These are phyloP conservation scores for Gambusia affinis DNA, from an alignment of 2,113 vertebrate species.

Conservation along the genomic window DNA sequence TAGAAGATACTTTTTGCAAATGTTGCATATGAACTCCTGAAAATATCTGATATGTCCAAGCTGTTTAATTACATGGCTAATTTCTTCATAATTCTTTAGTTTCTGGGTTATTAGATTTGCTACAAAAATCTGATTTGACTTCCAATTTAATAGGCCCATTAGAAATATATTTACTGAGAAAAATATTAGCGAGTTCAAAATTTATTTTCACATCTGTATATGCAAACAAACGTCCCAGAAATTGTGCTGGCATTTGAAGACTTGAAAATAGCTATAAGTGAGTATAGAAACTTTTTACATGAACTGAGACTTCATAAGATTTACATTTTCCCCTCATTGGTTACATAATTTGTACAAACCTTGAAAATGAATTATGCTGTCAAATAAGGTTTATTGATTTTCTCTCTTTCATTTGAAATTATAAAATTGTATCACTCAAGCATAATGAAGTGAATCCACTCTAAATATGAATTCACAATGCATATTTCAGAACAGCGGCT, in stretches of 20 bases:
- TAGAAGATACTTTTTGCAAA: too few relatives aligned
- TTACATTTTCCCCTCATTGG: constrained; percentile 72
- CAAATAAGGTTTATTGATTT: constrained; percentile 67
- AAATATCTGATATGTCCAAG: too few relatives aligned
- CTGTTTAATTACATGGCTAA: too few relatives aligned
- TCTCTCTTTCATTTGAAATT: constrained; percentile 44
- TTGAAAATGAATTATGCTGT: constrained; percentile 74
- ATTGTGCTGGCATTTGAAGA: constrained; percentile 47
- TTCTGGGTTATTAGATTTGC: too few relatives aligned
- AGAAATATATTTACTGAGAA: too few relatives aligned
- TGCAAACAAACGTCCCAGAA: constrained; percentile 27
- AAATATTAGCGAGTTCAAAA: too few relatives aligned
- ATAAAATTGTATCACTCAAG: constrained; percentile 68
- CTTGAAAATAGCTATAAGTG: constrained; percentile 48
- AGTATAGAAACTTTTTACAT: background rate
- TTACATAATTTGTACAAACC: constrained; percentile 62
- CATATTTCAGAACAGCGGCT: constrained; percentile 54
- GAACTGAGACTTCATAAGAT: constrained; percentile 57
- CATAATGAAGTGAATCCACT: constrained; percentile 45
- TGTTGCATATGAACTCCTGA: too few relatives aligned
- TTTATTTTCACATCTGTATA: too few relatives aligned
- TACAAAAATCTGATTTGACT: too few relatives aligned
- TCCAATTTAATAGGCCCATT: too few relatives aligned
- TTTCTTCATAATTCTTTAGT: too few relatives aligned
- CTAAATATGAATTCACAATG: constrained; percentile 49